A percentile compares a stretch with the other conserved stretches of the same genome.
These are phyloP conservation scores for Leucoraja erinaceus DNA, from an alignment of 2,113 vertebrate genomes.

Conservation along the genomic window DNA sequence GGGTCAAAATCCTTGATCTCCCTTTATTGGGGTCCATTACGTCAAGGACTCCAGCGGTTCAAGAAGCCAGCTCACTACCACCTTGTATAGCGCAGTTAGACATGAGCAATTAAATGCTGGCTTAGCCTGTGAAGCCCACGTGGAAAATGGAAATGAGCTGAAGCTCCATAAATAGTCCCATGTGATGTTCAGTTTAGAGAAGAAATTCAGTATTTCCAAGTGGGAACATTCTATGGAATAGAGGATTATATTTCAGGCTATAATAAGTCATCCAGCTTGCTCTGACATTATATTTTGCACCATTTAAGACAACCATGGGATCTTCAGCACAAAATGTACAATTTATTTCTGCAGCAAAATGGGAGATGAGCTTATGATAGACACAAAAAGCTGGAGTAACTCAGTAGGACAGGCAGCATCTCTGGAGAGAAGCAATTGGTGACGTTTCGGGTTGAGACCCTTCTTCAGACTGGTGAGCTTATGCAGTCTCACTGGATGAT, in stretches of 20 bases:
- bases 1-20: too few species aligned
- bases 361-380: neutral
- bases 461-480: neutral
- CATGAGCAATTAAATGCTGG: too few species aligned
- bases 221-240: neutral
- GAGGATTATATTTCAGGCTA: neutral
- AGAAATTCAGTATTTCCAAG: neutral
- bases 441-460: too few species aligned
- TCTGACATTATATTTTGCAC: neutral
- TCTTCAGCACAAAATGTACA: neutral
- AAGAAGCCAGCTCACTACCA: too few species aligned
- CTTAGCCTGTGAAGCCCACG: too few species aligned
- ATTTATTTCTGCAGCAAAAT: neutral
- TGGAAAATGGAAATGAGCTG: neutral
- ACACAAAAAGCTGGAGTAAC: too few species aligned
- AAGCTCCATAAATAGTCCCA: neutral
- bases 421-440: too few species aligned
- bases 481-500: neutral
- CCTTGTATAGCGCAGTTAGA: too few species aligned
- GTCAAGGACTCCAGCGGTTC: too few species aligned
- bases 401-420: too few species aligned
- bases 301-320: neutral
- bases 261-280: neutral
- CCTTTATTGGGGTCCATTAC: too few species aligned
- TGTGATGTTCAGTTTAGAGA: neutral